phyloP scores from a whole-genome alignment of 1,140 invertebrate species.

The Gryllus bimaculatus region DNA sequence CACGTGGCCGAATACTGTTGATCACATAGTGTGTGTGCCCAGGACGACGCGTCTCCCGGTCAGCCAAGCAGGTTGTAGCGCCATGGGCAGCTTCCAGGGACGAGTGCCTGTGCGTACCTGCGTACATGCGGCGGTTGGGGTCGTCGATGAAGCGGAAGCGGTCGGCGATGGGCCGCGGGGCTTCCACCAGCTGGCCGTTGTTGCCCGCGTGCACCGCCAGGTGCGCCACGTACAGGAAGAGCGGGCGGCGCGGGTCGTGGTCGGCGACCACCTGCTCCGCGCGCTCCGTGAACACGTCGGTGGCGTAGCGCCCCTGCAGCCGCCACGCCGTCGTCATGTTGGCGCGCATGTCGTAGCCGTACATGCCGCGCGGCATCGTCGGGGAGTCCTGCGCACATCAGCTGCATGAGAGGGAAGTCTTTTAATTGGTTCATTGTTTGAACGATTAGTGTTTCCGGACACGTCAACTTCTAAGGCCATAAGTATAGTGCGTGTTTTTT shows the following conservation, averaged over 20 bases:
- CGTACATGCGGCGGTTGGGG: constrained; percentile 42
- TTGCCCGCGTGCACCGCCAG: constrained; percentile 40
- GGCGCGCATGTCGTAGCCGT: constrained; percentile 53
- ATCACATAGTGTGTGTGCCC: too few relatives aligned
- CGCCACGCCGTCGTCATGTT: constrained; percentile 57
- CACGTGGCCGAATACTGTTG: too few relatives aligned
- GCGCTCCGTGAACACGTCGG: constrained; percentile 70
- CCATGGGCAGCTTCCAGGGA: too few relatives aligned
- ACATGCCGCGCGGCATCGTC: neutral
- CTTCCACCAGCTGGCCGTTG: constrained; percentile 38
- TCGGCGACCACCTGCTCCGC: constrained; percentile 49
- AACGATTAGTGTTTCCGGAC: too few relatives aligned
- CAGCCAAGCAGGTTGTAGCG: too few relatives aligned
- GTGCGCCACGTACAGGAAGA: constrained; percentile 53
- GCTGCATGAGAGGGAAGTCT: too few relatives aligned
- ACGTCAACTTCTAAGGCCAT: too few relatives aligned
- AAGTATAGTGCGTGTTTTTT: too few relatives aligned
- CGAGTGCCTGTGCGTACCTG: constrained; percentile 22
- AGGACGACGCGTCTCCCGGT: too few relatives aligned
- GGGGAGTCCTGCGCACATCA: neutral
- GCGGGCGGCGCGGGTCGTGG: constrained; percentile 39
- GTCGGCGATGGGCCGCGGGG: constrained; percentile 37
- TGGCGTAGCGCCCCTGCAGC: constrained; percentile 71
- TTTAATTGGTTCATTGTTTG: too few relatives aligned
- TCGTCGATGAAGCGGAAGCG: constrained; percentile 48